These are phyloP conservation scores for Cettia cetti DNA, from an alignment of 2,113 vertebrate genomes.

Conservation along the genomic window DNA sequence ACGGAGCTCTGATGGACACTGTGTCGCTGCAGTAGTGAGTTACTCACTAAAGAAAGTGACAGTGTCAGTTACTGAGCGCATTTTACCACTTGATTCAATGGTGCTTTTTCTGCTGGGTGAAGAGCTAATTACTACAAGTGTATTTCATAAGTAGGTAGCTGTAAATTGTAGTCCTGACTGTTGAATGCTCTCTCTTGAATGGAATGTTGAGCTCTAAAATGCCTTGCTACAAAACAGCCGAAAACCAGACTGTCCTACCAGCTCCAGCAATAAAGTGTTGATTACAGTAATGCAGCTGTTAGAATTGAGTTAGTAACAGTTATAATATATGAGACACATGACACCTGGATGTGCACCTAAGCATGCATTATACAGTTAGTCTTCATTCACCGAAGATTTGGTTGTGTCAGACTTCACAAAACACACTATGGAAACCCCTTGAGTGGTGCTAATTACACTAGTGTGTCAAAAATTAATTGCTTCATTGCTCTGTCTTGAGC, in stretches of 20 bases:
- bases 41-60: neutral
- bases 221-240: rapidly evolving
- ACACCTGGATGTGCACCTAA: neutral
- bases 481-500: neutral
- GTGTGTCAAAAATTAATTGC: no score
- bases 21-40: neutral
- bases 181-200: neutral
- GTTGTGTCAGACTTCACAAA: neutral
- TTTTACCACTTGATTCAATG: neutral
- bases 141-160: neutral
- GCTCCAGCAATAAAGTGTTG: rapidly evolving
- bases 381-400: neutral
- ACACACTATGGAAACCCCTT: rapidly evolving
- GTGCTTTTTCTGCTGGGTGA: neutral
- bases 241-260: no score
- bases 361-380: rapidly evolving
- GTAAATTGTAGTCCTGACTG: neutral
- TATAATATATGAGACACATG: rapidly evolving
- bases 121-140: rapidly evolving
- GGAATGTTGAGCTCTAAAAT: neutral
- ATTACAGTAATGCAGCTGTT: neutral
- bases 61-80: neutral
- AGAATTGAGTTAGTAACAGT: neutral
- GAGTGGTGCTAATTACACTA: rapidly evolving
- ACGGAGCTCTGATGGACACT: rapidly evolving